phyloP scores from a whole-genome alignment of 2,113 vertebrate genomes.

The Epinephelus cyanopodus region DNA sequence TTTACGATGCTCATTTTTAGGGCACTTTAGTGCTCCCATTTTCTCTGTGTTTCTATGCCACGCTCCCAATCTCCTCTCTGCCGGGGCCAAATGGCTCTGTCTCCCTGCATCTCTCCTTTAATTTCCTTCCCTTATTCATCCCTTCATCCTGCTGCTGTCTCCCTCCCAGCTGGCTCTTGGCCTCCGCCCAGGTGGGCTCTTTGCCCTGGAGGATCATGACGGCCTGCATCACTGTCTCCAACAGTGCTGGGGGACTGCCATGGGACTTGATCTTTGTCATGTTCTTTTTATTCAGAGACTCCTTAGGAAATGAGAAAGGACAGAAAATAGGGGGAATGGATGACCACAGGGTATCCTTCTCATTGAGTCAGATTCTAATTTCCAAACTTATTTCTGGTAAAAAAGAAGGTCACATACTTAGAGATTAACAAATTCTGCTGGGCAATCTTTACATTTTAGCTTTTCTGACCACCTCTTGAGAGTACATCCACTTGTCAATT shows the following conservation, averaged over 20 bases:
- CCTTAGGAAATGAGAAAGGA: slow-evolving; percentile 74
- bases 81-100: slow-evolving; percentile 49
- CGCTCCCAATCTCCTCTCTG: slow-evolving; percentile 50
- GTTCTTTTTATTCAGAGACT: slow-evolving; percentile 87
- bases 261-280: slow-evolving; percentile 88
- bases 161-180: slow-evolving; percentile 89
- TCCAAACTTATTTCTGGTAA: neutral
- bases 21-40: slow-evolving; percentile 6
- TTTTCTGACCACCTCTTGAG: slow-evolving; percentile 83
- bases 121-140: slow-evolving; percentile 46
- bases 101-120: slow-evolving; percentile 25
- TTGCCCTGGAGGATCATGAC: slow-evolving; percentile 88
- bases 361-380: slow-evolving; percentile 16
- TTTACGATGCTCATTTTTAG: slow-evolving; percentile 15
- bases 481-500: slow-evolving; percentile 85
- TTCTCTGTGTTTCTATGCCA: slow-evolving; percentile 39
- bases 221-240: slow-evolving; percentile 88
- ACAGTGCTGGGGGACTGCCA: slow-evolving; percentile 83
- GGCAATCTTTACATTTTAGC: neutral
- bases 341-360: neutral
- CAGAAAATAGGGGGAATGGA: slow-evolving; percentile 1
- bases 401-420: slow-evolving; percentile 18
- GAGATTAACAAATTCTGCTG: slow-evolving; percentile 12
- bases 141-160: slow-evolving; percentile 45
- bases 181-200: slow-evolving; percentile 89